Base-by-base conservation (phyloP, 2,113 vertebrate genomes). In the Platycercus adscitus region DNA sequence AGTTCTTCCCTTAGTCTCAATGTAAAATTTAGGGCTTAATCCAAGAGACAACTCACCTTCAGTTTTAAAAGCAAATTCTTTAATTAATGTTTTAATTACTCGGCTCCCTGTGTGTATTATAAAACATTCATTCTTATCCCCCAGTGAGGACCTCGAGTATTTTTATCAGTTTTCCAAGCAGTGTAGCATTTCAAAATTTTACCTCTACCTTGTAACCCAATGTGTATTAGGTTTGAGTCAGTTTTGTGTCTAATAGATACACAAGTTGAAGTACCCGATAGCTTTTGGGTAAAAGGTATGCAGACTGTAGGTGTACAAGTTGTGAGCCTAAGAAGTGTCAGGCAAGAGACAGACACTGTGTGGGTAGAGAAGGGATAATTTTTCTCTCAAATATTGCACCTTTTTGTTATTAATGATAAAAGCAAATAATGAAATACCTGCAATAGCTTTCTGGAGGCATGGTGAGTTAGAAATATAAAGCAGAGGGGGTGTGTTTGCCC, bases 381-480 rank as follows among this genome's bases (percentile, higher is more conserved):
- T 88, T 70, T 37, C 52, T 18, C 43, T 88, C n/a, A 75, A 66
- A 63, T 84, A 77, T 68, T 31, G 1, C 29, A 83, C 17, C 6
- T 72, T 26, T 83, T 87, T 66, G 14, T 76, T 96, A 33, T 95
- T 92, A 63, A 55, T 95, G 60, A 49, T 84, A 83, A 83, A 7
- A 89, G 13, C 20, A 91, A 86, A 81, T 64, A 79, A 60, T 49
- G 10, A 91, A 92, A 93, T 69, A 75, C 33, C 39, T 85, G 24
- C 47, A 88, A 13, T 29, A 58, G 43, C 44, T 7, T 92, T 88
- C 65, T 15, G 7, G 55, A 91, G 28, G 35, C 35, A 64, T 9
- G 26, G 13, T n/a, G 81, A 21, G 14, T 66, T 73, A 60, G 47
- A 72, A 87, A 79, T 91, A 73, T 37, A 86, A 76, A 83, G 20